A percentile compares a stretch with the other conserved stretches of the same genome.
Evolutionary conservation across 2,113 vertebrate genomes (phyloP).

Genomic region (Octodon degus): DNA sequence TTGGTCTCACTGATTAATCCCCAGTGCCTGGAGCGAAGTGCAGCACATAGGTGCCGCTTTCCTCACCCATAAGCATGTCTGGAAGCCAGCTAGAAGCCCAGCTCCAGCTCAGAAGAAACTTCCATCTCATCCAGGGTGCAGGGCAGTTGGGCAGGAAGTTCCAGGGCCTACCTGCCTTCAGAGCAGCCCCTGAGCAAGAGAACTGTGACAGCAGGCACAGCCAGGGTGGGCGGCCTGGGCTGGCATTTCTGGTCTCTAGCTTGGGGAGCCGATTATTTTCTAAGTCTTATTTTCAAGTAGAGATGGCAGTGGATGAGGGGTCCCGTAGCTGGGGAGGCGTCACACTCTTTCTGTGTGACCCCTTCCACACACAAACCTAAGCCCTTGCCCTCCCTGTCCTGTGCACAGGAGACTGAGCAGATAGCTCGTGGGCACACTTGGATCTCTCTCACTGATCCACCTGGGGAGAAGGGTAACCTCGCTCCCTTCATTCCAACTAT

Average conservation of each 20-base stretch:
- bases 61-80: not conserved
- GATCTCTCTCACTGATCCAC: not conserved
- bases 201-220: not conserved
- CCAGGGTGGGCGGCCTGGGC: not conserved
- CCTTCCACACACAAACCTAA: not conserved
- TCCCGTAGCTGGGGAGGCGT: not conserved
- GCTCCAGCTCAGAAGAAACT: fast-evolving
- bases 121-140: no score
- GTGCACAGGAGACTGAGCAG: fast-evolving
- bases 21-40: no score
- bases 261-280: not conserved
- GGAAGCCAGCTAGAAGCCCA: no score
- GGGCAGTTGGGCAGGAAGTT: not conserved
- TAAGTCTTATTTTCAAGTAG: not conserved
- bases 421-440: not conserved
- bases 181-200: not conserved
- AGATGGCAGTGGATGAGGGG: no score
- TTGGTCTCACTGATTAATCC: not conserved
- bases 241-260: not conserved
- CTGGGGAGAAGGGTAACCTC: no score
- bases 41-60: not conserved
- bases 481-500: fast-evolving
- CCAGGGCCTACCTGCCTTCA: not conserved
- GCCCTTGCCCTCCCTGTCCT: no score
- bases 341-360: not conserved